Evolutionary conservation across 2,113 vertebrate species (phyloP), one percentile per base, ranked within the genome.

Genomic region (Baryphthengus martii): DNA sequence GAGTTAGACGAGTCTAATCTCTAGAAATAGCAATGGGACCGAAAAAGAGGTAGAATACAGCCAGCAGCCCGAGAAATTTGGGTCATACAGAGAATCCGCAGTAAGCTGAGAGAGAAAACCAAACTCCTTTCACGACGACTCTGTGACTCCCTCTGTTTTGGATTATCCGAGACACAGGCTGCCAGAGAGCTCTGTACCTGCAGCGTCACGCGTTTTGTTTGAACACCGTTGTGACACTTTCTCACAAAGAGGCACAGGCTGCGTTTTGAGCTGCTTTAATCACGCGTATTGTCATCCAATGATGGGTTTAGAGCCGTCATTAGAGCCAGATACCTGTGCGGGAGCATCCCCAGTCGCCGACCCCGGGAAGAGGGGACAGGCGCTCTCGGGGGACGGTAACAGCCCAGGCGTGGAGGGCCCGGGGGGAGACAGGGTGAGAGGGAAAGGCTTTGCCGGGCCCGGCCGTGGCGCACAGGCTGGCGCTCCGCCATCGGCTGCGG

Each of bases 401-500:
- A 45, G 49, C 29, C 12, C 28, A 1, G 15, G 31, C 14, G 13
- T 1, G 39, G 50, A 24, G 25, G 17, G 1, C 7, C 13, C 11
- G 40, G 17, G 17, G 47, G 16, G 15, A 17, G 35, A 11, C 21
- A 33, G 76, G 85, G 45, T 44, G 77, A 19, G 28, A 1, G 62
- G 55, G 62, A 13, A 10, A 2, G 71, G 71, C 25, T 33, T 4
- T 1, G n/a, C 13, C 44, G 10, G 19, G 39, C 17, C 59, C 10
- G 58, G 61, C 89, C 18, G 25, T 13, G 45, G 14, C 6, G 72
- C 79, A 18, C 71, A 14, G 75, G 61, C 90, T 93, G 93, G 95
- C 93, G 52, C 3, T n/a, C 29, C 26, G 90, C 87, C 93, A 85
- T 47, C 40, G 35, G 75, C 95, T 88, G 95, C 95, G 28, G 95